A percentile compares a stretch with the other conserved stretches of the same genome.
Evolutionary conservation across 2,113 vertebrate species (phyloP).

Genomic region (Poeciliopsis retropinna): DNA sequence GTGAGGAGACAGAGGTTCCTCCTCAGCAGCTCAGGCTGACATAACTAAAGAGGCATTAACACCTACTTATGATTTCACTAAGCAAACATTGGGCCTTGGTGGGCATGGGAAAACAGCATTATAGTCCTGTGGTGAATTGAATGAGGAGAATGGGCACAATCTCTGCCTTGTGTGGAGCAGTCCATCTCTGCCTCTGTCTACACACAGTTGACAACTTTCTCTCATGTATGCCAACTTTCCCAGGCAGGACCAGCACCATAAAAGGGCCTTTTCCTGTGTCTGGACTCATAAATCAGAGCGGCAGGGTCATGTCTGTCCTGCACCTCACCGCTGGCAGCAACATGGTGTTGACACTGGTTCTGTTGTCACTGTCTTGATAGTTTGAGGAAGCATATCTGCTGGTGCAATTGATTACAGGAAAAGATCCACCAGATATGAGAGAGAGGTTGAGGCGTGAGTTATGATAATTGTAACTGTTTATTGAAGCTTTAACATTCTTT

Average conservation of each 20-base stretch:
- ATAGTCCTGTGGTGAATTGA: constrained; percentile 43
- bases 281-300: constrained; percentile 63
- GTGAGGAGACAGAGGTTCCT: neutral
- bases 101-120: constrained; percentile 76
- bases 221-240: constrained; percentile 72
- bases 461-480: no score
- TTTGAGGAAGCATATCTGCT: constrained; percentile 2
- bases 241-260: constrained; percentile 63
- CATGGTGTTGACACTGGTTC: constrained; percentile 42
- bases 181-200: constrained; percentile 37
- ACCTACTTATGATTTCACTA: constrained; percentile 25
- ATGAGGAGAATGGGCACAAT: constrained; percentile 60
- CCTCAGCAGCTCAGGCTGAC: constrained; percentile 48
- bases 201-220: constrained; percentile 71
- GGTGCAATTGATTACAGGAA: no score
- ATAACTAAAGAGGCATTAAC: constrained; percentile 80
- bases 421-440: no score
- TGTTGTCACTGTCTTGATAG: constrained; percentile 9
- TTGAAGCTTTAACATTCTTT: no score
- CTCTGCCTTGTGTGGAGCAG: constrained; percentile 20
- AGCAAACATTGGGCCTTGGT: constrained; percentile 65
- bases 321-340: neutral
- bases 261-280: constrained; percentile 44
- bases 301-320: neutral
- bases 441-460: no score